Evolutionary conservation across 2,113 vertebrate genomes (phyloP), one percentile per base, ranked within the genome.

Genomic region (Oplegnathus fasciatus): DNA sequence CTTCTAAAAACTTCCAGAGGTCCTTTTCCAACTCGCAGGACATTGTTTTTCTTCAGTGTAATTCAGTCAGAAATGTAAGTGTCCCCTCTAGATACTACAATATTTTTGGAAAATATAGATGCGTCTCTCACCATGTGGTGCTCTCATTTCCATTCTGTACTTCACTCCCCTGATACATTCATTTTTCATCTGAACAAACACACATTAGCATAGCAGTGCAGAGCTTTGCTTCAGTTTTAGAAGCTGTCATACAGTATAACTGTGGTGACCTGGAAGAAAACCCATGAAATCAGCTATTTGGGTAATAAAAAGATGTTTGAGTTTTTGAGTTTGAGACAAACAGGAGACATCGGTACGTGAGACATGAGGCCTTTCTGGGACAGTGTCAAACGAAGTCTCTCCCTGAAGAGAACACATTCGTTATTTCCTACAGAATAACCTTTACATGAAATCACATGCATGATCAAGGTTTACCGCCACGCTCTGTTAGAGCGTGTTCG

Each of bases 401-500:
- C 72, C 15, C 61, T 46, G 13, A 68, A 50, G 68, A 75, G 22
- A 69, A 72, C 40, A 18, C 4, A 17, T 37, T 83, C 40, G 55
- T 85, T 73, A 79, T 72, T 84, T 89, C 80, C 85, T 73, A 34
- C 24, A 84, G 79, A 84, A 34, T 69, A 74, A 60, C 48, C 30
- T 83, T 83, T 11, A 52, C 28, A 82, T 75, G 15, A 48, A 83
- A 92, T 91, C 78, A 75, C 68, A 89, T 75, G 72, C 85, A 77
- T 89, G 80, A 79, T 61, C 54, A 77, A 42, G 57, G 71, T 54
- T 83, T 58, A 70, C 15, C 9, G 48, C 65, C 50, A 34, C 1
- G 50, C 69, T 77, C 55, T 22, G 34, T 73, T 15, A 65, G 60
- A 64, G 60, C 44, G 60, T 75, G 26, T 54, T n/a, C n/a, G 3